A percentile compares a stretch with the other conserved stretches of the same genome.
These are phyloP conservation scores for Dioctria rufipes DNA, from an alignment of 2,888 invertebrate genomes.

Conservation along the genomic window DNA sequence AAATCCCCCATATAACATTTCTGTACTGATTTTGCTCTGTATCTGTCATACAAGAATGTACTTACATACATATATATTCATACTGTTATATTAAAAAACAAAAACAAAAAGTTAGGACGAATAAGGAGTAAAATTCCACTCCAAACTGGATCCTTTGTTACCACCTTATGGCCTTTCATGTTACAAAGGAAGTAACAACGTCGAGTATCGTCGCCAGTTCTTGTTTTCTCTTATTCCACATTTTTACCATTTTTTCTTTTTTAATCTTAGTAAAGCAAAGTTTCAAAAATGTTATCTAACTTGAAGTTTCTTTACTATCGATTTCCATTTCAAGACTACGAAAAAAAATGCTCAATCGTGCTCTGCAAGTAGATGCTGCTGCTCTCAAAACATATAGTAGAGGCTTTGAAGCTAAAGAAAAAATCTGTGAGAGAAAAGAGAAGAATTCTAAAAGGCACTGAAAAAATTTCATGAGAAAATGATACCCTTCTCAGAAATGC, in stretches of 20 bases:
- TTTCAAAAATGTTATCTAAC: conserved; percentile 26
- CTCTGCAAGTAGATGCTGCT: no score
- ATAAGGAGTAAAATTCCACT: no score
- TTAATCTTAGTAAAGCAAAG: conserved; percentile 11
- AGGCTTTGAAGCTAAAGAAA: not conserved
- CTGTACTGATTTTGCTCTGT: no score
- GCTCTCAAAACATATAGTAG: not conserved
- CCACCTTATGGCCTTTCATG: not conserved
- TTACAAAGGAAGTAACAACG: not conserved
- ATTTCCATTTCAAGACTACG: conserved; percentile 14
- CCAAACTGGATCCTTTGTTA: no score
- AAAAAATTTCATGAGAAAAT: not conserved
- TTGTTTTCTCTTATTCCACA: not conserved
- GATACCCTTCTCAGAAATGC: not conserved
- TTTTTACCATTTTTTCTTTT: conserved; percentile 22
- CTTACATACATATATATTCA: no score
- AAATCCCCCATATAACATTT: no score
- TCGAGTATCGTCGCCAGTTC: not conserved
- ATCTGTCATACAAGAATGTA: no score
- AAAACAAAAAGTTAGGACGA: no score
- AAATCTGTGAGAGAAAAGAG: not conserved
- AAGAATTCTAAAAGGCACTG: not conserved
- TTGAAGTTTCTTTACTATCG: conserved; percentile 33
- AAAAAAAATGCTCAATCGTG: no score
- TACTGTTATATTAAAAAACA: no score